Conservation (phyloP, 2,888 invertebrate species). For the Acanthococcus lagerstroemiae region DNA sequence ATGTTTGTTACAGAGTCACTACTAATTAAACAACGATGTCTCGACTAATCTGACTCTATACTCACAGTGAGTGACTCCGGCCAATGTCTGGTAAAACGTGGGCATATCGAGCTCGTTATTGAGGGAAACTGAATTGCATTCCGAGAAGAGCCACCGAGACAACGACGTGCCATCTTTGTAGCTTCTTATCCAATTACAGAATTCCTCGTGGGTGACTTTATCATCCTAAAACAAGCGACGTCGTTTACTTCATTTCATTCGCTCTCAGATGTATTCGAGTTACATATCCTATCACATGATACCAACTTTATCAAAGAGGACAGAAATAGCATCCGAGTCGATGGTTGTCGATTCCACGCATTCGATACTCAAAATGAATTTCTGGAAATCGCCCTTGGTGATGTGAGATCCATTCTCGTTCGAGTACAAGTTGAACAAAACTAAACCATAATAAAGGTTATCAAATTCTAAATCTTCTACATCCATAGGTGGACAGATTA, state of each 20-base stretch:
- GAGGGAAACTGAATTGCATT: constrained; percentile 55
- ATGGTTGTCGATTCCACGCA: constrained; percentile 41
- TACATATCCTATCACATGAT: constrained; percentile 1
- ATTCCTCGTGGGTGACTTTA: constrained; percentile 50
- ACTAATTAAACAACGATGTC: background rate
- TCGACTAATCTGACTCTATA: constrained; percentile 26
- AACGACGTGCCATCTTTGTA: constrained; percentile 68
- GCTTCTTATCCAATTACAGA: constrained; percentile 64
- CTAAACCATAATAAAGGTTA: constrained; percentile 45
- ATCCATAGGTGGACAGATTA: too few species aligned
- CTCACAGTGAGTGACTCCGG: constrained; percentile 84
- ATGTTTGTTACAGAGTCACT: too few species aligned
- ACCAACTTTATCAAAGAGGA: constrained; percentile 45
- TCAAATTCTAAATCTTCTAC: background rate
- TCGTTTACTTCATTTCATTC: background rate
- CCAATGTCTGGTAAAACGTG: constrained; percentile 86
- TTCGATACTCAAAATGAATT: constrained; percentile 44
- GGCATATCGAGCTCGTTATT: constrained; percentile 75
- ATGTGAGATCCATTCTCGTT: constrained; percentile 68
- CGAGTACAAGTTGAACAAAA: constrained; percentile 75
- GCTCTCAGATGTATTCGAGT: background rate
- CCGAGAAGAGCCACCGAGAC: constrained; percentile 70
- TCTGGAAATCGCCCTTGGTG: constrained; percentile 57
- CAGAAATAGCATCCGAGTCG: constrained; percentile 43
- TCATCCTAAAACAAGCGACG: constrained; percentile 35